These are phyloP conservation scores for Anoura caudifer DNA, from an alignment of 2,113 vertebrate species.

Conservation along the genomic window DNA sequence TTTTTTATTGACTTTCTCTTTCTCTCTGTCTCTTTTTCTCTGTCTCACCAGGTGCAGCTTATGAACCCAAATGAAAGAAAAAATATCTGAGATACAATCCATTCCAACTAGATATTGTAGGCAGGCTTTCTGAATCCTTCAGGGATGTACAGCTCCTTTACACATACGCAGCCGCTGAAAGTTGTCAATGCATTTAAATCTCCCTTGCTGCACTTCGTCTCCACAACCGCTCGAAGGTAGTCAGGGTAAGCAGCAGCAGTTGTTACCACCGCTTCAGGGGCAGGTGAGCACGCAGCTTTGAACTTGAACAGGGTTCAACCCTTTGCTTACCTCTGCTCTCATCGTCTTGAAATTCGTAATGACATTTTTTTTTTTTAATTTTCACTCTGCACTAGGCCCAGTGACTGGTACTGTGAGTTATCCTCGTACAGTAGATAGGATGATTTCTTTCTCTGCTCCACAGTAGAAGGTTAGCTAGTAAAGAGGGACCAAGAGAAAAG, in stretches of 20 bases:
- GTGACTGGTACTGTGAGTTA: neutral
- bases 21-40: neutral
- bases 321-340: neutral
- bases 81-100: neutral
- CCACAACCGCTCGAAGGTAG: neutral
- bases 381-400: neutral
- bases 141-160: neutral
- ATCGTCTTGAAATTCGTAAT: neutral
- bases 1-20: neutral
- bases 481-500: neutral
- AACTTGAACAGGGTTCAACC: neutral
- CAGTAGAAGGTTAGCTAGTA: fast-evolving
- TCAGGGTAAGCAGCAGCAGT: neutral
- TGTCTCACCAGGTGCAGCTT: neutral
- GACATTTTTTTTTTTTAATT: neutral
- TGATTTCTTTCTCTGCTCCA: neutral
- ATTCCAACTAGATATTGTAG: neutral
- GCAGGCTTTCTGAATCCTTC: neutral
- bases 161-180: neutral
- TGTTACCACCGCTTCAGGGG: neutral
- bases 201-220: neutral
- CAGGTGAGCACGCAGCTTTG: fast-evolving
- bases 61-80: neutral
- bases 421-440: neutral
- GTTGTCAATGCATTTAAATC: neutral